Conservation (phyloP, 2,113 vertebrate genomes). For the Callocephalon fimbriatum region DNA sequence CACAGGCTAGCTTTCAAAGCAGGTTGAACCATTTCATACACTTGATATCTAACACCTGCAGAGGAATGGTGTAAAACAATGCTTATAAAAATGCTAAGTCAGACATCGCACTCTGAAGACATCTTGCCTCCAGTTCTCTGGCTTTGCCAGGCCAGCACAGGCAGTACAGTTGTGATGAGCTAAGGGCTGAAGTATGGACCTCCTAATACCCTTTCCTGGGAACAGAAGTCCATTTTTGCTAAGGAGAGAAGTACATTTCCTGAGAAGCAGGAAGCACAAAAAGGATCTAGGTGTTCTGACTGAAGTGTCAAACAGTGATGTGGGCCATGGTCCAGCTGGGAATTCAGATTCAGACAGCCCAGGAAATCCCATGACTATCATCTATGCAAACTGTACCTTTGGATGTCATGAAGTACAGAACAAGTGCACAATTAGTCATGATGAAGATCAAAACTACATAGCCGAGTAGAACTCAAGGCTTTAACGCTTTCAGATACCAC, state of each 20-base stretch:
- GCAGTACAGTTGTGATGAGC: not conserved
- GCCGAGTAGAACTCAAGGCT: not conserved
- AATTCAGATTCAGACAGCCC: not conserved
- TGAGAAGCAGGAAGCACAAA: not conserved
- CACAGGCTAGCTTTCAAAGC: not conserved
- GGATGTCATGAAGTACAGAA: not conserved
- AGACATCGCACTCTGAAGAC: not conserved
- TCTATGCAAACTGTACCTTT: not conserved
- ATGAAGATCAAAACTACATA: not conserved
- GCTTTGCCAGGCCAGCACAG: not conserved
- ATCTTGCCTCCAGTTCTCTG: not conserved
- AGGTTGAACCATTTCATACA: not conserved
- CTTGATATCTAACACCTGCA: not conserved
- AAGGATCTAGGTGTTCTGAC: not conserved
- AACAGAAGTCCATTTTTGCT: not conserved
- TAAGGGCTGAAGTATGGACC: not conserved
- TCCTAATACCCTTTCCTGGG: not conserved
- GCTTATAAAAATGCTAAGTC: not conserved
- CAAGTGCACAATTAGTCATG: not conserved
- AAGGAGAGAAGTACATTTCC: not conserved
- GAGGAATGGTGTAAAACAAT: not conserved
- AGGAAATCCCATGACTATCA: accelerated
- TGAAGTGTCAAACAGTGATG: not conserved
- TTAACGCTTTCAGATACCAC: not conserved
- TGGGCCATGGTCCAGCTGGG: not conserved